phyloP scores from a whole-genome alignment of 2,797 vertebrate species.

The Gobio occitaniae region DNA sequence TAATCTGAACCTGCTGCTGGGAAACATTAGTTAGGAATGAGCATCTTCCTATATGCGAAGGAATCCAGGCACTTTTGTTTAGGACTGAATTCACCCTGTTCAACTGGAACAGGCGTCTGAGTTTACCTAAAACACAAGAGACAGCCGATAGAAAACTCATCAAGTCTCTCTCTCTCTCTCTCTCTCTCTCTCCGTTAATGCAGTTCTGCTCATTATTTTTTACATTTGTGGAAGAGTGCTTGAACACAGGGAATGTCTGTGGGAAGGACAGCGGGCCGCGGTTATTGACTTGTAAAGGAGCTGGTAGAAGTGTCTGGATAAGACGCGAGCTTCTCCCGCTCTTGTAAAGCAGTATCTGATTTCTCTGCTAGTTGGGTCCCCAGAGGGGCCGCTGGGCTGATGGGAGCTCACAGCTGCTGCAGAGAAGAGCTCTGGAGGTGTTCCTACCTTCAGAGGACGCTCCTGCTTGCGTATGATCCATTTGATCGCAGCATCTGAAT shows the following conservation, averaged over 20 bases:
- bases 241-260: slow-evolving; percentile 67
- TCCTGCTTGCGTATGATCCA: neutral
- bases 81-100: neutral
- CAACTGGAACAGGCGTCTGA: slow-evolving; percentile 77
- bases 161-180: slow-evolving; percentile 62
- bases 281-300: slow-evolving; percentile 83
- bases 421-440: slow-evolving; percentile 81
- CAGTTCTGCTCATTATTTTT: slow-evolving; percentile 72
- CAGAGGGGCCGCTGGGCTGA: slow-evolving; percentile 80
- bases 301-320: slow-evolving; percentile 79
- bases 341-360: slow-evolving; percentile 83
- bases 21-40: slow-evolving; percentile 74
- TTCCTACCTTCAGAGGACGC: slow-evolving; percentile 63
- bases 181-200: slow-evolving; percentile 67
- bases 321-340: slow-evolving; percentile 76
- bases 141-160: slow-evolving; percentile 71
- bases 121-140: slow-evolving; percentile 74
- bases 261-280: slow-evolving; percentile 73
- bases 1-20: slow-evolving; percentile 70
- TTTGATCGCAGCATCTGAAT: neutral
- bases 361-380: slow-evolving; percentile 93
- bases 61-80: slow-evolving; percentile 35
- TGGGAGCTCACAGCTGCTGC: slow-evolving; percentile 85
- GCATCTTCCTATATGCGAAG: slow-evolving; percentile 58
- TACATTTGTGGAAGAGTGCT: slow-evolving; percentile 62